Base-by-base conservation (phyloP, 2,113 vertebrate genomes). In the Eolophus roseicapilla region DNA sequence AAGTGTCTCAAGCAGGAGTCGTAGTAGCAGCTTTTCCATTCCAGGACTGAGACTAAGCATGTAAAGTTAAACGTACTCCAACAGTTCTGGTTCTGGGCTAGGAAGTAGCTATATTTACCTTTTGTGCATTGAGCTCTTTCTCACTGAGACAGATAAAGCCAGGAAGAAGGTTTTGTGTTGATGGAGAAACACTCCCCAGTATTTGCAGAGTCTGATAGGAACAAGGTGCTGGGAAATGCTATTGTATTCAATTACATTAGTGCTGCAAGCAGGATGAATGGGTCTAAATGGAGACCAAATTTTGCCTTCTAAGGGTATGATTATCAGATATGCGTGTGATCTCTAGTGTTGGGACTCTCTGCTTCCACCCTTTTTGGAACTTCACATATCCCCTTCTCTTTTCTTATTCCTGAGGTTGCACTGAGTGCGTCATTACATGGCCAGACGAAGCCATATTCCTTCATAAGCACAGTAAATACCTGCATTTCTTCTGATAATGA, bases 181-280 rank as follows among this genome's bases (percentile, higher is more conserved):
- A 21, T 78, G 68, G 24, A 65, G 25, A 79, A 86, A 68, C 13
- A 7, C 10, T 33, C 13, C 35, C 25, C 9, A 7, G 31, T 21
- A 20, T 60, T 64, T 83, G 31, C 4, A 1, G 39, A 37, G 10
- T 41, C 62, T 43, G 6, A 13, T 9, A 53, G 43, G 25, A 81
- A 35, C 8, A 20, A 76, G 10, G 15, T 69, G 1, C 35, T 57
- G 41, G 31, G 47, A 55, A 86, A 35, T 7, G 1, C 21, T 49
- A 1, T 3, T 7, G 0, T 10, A 19, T 82, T 74, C 53, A 41
- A 9, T 55, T 27, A 50, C 23, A 60, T 4, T n/a, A 44, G 3
- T 55, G 60, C 37, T 52, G 35, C 52, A 55, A 60, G 64, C 3
- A 60, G 43, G n/a, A 43, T 18, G 44, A 39, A 31, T 27, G 37